phyloP scores from a whole-genome alignment of 2,888 invertebrate genomes.

The Conus canariensis region DNA sequence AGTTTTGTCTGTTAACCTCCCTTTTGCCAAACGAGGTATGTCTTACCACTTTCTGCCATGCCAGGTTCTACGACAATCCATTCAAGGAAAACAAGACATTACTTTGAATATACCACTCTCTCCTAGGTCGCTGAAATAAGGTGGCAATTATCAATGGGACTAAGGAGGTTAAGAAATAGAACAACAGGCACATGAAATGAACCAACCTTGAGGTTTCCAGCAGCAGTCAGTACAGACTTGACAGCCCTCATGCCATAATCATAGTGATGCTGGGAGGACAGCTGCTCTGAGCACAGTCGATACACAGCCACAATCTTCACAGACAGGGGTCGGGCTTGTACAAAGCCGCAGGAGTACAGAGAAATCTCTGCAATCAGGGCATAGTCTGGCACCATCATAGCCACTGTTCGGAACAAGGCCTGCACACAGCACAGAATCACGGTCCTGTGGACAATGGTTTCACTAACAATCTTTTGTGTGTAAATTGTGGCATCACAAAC shows the following conservation, averaged over 20 bases:
- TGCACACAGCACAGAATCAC: slow-evolving; percentile 49
- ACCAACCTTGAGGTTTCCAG: slow-evolving; percentile 80
- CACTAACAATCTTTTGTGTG: too few species aligned
- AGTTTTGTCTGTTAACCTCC: too few species aligned
- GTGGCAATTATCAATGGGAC: not conserved
- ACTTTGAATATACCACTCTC: too few species aligned
- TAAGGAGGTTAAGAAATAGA: not conserved
- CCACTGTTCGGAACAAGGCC: slow-evolving; percentile 93
- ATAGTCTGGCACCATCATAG: slow-evolving; percentile 99
- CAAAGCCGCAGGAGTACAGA: slow-evolving; percentile 95
- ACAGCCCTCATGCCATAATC: slow-evolving; percentile 81
- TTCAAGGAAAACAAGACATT: too few species aligned
- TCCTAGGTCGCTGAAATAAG: too few species aligned
- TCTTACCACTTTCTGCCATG: too few species aligned
- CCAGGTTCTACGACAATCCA: too few species aligned
- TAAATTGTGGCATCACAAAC: too few species aligned
- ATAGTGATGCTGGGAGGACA: slow-evolving; percentile 80
- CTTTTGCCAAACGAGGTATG: too few species aligned
- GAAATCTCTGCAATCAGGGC: slow-evolving; percentile 98
- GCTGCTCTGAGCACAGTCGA: slow-evolving; percentile 80
- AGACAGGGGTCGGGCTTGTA: slow-evolving; percentile 85
- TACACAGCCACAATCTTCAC: slow-evolving; percentile 81
- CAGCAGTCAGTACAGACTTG: slow-evolving; percentile 81
- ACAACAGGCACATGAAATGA: not conserved
- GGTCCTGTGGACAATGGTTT: too few species aligned